Percentiles rank a stretch among this genome's conserved stretches.
Evolutionary conservation across 2,888 invertebrate species (phyloP).

Genomic region (Tortricodes alternella): DNA sequence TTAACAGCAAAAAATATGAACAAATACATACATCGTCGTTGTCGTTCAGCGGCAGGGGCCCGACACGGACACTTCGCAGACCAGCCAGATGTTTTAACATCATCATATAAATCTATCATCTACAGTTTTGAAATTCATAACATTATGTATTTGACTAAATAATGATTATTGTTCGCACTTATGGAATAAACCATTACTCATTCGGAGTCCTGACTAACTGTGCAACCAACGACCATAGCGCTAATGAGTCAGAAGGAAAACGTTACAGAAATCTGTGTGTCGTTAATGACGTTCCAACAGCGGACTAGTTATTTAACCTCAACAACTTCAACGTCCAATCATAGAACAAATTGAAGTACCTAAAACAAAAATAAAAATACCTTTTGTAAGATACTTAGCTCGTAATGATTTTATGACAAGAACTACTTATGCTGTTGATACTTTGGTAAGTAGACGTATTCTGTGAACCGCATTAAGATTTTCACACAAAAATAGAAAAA

Average conservation of each 20-base stretch:
- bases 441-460: too few species aligned
- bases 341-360: constrained; percentile 37
- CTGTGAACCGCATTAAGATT: too few species aligned
- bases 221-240: constrained; percentile 6
- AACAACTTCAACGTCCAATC: constrained; percentile 46
- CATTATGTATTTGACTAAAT: constrained; percentile 36
- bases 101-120: constrained; percentile 47
- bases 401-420: constrained; percentile 47
- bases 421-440: too few species aligned
- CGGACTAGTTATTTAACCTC: constrained; percentile 59
- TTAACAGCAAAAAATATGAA: background rate
- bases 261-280: constrained; percentile 54
- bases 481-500: too few species aligned
- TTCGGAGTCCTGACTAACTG: constrained; percentile 12
- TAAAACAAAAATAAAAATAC: constrained; percentile 49
- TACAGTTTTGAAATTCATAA: constrained; percentile 54
- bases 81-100: constrained; percentile 61
- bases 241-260: constrained; percentile 73
- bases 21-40: constrained; percentile 37
- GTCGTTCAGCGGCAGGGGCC: constrained; percentile 32
- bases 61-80: constrained; percentile 38
- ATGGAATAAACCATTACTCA: constrained; percentile 30
- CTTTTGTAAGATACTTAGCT: constrained; percentile 44
- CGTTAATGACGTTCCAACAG: constrained; percentile 60
- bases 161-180: constrained; percentile 12